A percentile compares a stretch with the other conserved stretches of the same genome.
phyloP scores from a whole-genome alignment of 2,888 invertebrate species.

The Nycteola revayana region DNA sequence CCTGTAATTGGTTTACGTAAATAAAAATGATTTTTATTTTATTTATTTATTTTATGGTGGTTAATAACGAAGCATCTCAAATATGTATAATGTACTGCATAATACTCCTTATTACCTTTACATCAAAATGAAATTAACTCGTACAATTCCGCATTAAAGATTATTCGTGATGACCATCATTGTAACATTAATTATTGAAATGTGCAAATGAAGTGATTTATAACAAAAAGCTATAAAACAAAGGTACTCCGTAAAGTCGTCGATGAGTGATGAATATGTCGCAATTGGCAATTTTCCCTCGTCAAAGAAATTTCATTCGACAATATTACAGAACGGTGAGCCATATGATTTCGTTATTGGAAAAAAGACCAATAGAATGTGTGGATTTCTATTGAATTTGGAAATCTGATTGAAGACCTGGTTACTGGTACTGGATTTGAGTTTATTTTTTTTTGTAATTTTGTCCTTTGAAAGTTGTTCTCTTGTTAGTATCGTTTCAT shows the following conservation, averaged over 20 bases:
- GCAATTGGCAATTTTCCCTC: slow-evolving; percentile 30
- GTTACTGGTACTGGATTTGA: neutral
- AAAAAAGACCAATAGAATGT: slow-evolving; percentile 9
- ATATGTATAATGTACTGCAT: no score
- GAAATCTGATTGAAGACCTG: neutral
- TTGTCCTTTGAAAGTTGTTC: neutral
- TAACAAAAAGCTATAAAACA: slow-evolving; percentile 8
- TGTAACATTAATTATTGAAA: neutral
- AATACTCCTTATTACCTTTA: no score
- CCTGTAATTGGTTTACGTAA: no score
- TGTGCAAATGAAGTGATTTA: slow-evolving; percentile 4
- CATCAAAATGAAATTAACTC: no score
- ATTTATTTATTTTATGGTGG: no score
- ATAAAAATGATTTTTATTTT: no score
- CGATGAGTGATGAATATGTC: slow-evolving; percentile 17
- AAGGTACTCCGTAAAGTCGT: slow-evolving; percentile 3
- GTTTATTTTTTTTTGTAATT: neutral
- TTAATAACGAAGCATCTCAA: no score
- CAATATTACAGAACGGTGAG: slow-evolving; percentile 5
- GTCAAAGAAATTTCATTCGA: slow-evolving; percentile 18
- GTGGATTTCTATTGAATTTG: neutral
- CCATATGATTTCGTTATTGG: slow-evolving; percentile 29
- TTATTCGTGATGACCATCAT: no score
- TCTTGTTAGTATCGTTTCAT: neutral
- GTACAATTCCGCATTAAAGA: no score